phyloP scores from a whole-genome alignment of 2,888 invertebrate species.

The Incurvaria masculella region DNA sequence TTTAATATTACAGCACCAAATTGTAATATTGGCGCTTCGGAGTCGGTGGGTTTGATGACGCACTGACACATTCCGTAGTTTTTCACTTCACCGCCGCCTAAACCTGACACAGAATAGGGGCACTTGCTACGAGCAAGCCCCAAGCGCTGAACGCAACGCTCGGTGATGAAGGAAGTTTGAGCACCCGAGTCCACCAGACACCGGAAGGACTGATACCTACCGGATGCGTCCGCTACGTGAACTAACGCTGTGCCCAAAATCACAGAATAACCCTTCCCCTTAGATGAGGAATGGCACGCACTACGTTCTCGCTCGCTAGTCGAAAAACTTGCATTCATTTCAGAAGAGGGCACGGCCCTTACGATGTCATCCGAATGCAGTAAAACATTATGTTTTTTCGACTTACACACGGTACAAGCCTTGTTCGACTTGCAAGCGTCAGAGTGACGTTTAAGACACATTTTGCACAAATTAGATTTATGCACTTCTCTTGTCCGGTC shows the following conservation, averaged over 20 bases:
- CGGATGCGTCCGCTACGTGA: background rate
- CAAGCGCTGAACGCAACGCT: slow-evolving; percentile 3
- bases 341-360: background rate
- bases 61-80: slow-evolving; percentile 5
- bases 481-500: too few relatives aligned
- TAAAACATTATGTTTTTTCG: slow-evolving; percentile 4
- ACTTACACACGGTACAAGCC: slow-evolving; percentile 2
- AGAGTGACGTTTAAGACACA: too few relatives aligned
- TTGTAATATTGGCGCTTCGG: background rate
- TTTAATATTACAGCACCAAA: background rate
- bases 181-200: slow-evolving; percentile 7
- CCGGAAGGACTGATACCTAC: background rate
- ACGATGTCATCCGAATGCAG: too few relatives aligned
- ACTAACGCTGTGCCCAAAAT: slow-evolving; percentile 4
- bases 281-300: background rate
- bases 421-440: background rate
- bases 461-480: too few relatives aligned
- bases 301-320: background rate
- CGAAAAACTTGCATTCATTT: too few relatives aligned
- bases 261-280: slow-evolving; percentile 1
- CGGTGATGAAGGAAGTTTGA: slow-evolving; percentile 7
- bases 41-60: slow-evolving; percentile 2
- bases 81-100: slow-evolving; percentile 1
- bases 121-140: slow-evolving; percentile 4
- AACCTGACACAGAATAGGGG: slow-evolving; percentile 1